Percentiles rank a stretch among this genome's conserved stretches.
phyloP scores from a whole-genome alignment of 2,888 invertebrate genomes.

The Lasioglossum morio region DNA sequence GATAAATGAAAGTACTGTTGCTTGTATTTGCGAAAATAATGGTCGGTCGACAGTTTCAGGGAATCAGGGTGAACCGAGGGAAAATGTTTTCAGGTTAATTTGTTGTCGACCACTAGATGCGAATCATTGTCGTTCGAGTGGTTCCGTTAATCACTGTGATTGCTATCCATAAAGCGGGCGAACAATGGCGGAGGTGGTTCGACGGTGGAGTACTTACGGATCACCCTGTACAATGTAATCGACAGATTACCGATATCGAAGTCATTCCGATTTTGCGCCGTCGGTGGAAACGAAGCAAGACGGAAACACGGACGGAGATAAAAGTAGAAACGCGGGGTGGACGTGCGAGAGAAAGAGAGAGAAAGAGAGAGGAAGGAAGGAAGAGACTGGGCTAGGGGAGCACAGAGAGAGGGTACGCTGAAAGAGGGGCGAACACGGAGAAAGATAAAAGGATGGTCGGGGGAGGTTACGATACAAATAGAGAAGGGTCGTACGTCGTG shows the following conservation, averaged over 20 bases:
- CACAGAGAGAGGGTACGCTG: constrained; percentile 28
- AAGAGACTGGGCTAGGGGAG: constrained; percentile 46
- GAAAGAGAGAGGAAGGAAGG: constrained; percentile 8
- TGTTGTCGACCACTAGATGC: neutral
- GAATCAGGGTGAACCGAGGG: neutral
- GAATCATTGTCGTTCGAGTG: neutral
- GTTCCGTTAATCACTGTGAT: neutral
- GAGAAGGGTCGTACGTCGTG: constrained; percentile 48
- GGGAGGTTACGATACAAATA: constrained; percentile 55
- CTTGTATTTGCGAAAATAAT: neutral
- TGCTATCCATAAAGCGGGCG: neutral
- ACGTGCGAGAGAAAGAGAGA: neutral
- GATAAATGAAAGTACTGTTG: neutral
- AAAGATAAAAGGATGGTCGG: constrained; percentile 53
- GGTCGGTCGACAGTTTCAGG: neutral
- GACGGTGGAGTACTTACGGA: neutral
- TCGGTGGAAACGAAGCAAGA: constrained; percentile 6
- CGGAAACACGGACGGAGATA: constrained; percentile 13
- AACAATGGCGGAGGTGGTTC: neutral
- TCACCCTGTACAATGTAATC: constrained; percentile 10
- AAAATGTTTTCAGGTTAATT: neutral
- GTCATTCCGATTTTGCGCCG: constrained; percentile 3
- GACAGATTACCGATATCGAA: constrained; percentile 9
- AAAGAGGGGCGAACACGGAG: constrained; percentile 41
- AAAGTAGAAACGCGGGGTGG: constrained; percentile 12